Conservation (phyloP, 1,140 invertebrate genomes). For the Homarus americanus region DNA sequence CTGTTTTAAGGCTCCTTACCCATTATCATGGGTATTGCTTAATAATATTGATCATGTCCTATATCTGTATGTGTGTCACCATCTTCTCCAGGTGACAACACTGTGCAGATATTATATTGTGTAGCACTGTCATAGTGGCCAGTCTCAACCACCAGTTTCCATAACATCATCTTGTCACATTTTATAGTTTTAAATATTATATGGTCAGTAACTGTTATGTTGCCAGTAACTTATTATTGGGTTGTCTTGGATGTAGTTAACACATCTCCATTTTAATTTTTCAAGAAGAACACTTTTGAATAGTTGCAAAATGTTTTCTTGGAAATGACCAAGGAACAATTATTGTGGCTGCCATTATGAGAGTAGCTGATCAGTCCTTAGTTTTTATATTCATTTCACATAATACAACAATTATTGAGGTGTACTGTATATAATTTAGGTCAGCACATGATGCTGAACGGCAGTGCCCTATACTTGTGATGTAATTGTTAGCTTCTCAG, state of each 20-base stretch:
- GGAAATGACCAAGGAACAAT: neutral
- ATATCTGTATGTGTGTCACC: no score
- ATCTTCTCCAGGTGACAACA: neutral
- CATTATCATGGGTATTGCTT: neutral
- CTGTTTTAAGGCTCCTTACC: conserved; percentile 21
- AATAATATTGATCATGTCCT: neutral
- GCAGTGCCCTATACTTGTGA: neutral
- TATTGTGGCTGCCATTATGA: conserved; percentile 18
- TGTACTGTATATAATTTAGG: conserved; percentile 5
- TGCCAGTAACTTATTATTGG: neutral
- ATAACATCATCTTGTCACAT: conserved; percentile 10
- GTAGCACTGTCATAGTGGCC: neutral
- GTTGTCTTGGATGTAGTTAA: neutral
- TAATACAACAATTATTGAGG: neutral
- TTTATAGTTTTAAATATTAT: conserved; percentile 16
- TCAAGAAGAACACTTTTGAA: conserved; percentile 4
- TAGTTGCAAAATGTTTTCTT: conserved; percentile 11
- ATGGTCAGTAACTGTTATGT: neutral
- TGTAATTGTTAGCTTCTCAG: neutral
- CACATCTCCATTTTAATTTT: neutral
- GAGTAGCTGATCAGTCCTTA: conserved; percentile 1
- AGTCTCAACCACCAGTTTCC: neutral
- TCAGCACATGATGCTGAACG: neutral
- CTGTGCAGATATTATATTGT: neutral
- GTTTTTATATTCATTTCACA: conserved; percentile 19